Percentiles rank a stretch among this genome's conserved stretches.
phyloP scores from a whole-genome alignment of 2,888 invertebrate genomes.

The Theretra japonica region DNA sequence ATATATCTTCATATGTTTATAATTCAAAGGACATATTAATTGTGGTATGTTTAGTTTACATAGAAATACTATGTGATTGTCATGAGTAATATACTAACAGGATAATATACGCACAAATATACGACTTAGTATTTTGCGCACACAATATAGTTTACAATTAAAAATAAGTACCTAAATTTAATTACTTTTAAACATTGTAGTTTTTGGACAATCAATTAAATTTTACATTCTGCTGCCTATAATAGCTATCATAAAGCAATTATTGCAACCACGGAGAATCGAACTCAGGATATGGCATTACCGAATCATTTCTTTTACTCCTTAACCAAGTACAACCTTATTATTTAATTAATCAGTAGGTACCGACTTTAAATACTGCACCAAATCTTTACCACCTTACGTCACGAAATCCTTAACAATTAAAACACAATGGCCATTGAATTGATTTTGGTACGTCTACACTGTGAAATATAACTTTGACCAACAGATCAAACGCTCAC shows the following conservation, averaged over 20 bases:
- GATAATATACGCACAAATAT: too few relatives aligned
- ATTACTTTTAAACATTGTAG: background rate
- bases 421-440: slow-evolving; percentile 16
- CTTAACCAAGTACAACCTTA: background rate
- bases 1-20: too few relatives aligned
- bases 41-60: too few relatives aligned
- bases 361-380: background rate
- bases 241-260: background rate
- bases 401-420: slow-evolving; percentile 5
- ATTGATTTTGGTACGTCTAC: background rate
- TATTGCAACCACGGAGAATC: background rate
- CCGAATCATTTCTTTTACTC: background rate
- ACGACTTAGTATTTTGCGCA: too few relatives aligned
- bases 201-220: background rate
- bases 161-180: too few relatives aligned
- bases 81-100: too few relatives aligned
- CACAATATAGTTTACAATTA: too few relatives aligned
- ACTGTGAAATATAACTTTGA: background rate
- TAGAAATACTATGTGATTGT: too few relatives aligned
- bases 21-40: too few relatives aligned
- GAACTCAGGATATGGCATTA: background rate
- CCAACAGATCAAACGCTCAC: background rate
- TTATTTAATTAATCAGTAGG: background rate
- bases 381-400: background rate
- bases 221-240: background rate